Evolutionary conservation across 1,140 invertebrate genomes (phyloP), one percentile per base, ranked within the genome.

Genomic region (Drosophila kanapiae): DNA sequence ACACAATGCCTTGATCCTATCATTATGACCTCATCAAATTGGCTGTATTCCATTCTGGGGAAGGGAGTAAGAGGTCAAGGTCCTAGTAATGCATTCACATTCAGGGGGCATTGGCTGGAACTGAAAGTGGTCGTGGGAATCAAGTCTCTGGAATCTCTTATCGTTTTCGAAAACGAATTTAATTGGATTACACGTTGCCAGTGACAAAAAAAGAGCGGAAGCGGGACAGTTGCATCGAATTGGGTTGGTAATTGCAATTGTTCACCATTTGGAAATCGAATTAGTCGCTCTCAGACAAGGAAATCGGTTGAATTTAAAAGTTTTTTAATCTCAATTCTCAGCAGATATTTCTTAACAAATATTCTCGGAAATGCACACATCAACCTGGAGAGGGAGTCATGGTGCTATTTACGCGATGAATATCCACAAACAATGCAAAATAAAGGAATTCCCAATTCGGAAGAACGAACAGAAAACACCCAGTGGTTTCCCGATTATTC

Each of bases 31-130:
- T n/a, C 45, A 27, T 53, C 14, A 14, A 6, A 35, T 18, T 18
- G 51, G 23, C 47, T 57, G 11, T 29, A 11, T 5, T n/a, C 29
- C 33, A 13, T 35, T 13, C 11, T 27, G 7, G 31, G 9, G n/a
- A 23, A 42, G 31, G 10, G 29, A 40, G n/a, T 42, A 31, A 47
- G 72, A 68, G 75, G 48, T 76, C 75, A 77, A 77, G 75, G 75
- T 68, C 54, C 54, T 76, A 42, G 60, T 51, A 69, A 69, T 64
- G 59, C 47, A 65, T 27, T 18, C 59, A 18, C 59, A 35, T 16
- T 40, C 29, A 16, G 35, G 10, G 37, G 29, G 14, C 27, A 42
- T 18, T 49, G 29, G 18, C 64, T 42, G 47, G 14, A 43, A 45
- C 33, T 40, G 57, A 11, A 23, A 33, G n/a, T 40, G 61, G 16